Conservation (phyloP, 1,140 invertebrate genomes). For the Babylonia areolata region DNA sequence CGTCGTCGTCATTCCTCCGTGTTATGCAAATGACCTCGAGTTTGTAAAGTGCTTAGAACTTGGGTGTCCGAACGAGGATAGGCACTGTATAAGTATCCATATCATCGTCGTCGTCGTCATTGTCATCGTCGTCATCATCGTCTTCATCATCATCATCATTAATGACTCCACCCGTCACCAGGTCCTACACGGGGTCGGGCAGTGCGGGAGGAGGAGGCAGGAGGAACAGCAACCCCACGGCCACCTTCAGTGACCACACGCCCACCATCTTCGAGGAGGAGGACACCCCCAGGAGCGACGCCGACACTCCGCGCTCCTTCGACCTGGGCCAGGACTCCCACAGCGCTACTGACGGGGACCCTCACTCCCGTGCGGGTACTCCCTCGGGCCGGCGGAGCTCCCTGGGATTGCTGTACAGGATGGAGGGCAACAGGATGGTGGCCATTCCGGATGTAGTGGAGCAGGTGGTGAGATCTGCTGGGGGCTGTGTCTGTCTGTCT, state of each 20-base stretch:
- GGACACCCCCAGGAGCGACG: not conserved
- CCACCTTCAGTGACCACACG: not conserved
- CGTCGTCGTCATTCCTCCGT: too few species aligned
- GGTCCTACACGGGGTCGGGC: slow-evolving; percentile 10
- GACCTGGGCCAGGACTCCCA: not conserved
- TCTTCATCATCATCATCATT: too few species aligned
- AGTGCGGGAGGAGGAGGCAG: not conserved
- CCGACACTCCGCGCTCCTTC: not conserved
- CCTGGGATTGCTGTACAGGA: slow-evolving; percentile 26
- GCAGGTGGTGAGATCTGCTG: not conserved
- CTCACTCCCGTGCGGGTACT: not conserved
- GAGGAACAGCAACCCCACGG: not conserved
- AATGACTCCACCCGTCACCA: too few species aligned
- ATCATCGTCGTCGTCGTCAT: too few species aligned
- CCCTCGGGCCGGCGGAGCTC: slow-evolving; percentile 2
- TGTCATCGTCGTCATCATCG: too few species aligned
- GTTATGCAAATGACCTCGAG: too few species aligned
- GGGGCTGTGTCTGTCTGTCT: not conserved
- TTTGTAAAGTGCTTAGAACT: too few species aligned
- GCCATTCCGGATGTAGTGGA: slow-evolving; percentile 2
- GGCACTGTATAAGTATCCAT: too few species aligned
- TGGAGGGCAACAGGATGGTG: slow-evolving; percentile 26
- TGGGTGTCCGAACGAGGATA: too few species aligned
- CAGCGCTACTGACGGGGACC: not conserved
- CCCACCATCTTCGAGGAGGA: slow-evolving; percentile 12